Percentiles rank a stretch among this genome's conserved stretches.
Evolutionary conservation across 2,888 invertebrate species (phyloP).

Genomic region (Gastracanthus pulcherrimus): DNA sequence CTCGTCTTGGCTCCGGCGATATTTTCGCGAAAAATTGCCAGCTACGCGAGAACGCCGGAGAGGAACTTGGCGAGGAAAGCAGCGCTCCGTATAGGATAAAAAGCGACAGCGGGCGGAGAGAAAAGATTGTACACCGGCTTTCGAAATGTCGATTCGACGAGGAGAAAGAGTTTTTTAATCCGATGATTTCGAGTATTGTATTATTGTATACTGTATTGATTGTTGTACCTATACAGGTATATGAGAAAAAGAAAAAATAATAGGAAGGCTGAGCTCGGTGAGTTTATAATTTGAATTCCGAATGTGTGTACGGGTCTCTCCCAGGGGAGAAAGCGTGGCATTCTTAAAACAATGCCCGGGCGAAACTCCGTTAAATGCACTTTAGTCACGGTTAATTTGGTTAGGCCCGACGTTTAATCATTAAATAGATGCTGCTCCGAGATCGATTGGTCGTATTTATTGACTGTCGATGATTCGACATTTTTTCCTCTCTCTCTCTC

Average conservation of each 20-base stretch:
- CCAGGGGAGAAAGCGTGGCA: slow-evolving; percentile 12
- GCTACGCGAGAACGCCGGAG: too few relatives aligned
- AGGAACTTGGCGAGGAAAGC: too few relatives aligned
- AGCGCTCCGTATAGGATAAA: too few relatives aligned
- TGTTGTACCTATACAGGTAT: too few relatives aligned
- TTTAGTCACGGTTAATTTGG: slow-evolving; percentile 77
- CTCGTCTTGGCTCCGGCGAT: too few relatives aligned
- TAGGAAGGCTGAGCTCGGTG: too few relatives aligned
- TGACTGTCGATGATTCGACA: slow-evolving; percentile 74
- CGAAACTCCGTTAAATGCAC: slow-evolving; percentile 66
- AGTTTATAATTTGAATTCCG: slow-evolving; percentile 49
- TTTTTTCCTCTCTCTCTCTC: slow-evolving; percentile 60
- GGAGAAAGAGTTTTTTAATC: slow-evolving; percentile 31
- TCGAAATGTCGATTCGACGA: background rate
- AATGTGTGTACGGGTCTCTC: too few relatives aligned
- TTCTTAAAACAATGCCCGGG: slow-evolving; percentile 47
- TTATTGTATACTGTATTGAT: too few relatives aligned
- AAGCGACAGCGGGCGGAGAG: too few relatives aligned
- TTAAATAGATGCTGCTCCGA: slow-evolving; percentile 60
- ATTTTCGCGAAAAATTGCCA: slow-evolving; percentile 25
- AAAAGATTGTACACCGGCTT: background rate
- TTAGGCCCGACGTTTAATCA: slow-evolving; percentile 69
- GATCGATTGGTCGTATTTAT: slow-evolving; percentile 76
- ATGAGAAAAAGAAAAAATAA: too few relatives aligned
- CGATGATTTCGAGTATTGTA: too few relatives aligned